These are phyloP conservation scores for Cheilosia soror DNA, from an alignment of 2,888 invertebrate species.

Conservation along the genomic window DNA sequence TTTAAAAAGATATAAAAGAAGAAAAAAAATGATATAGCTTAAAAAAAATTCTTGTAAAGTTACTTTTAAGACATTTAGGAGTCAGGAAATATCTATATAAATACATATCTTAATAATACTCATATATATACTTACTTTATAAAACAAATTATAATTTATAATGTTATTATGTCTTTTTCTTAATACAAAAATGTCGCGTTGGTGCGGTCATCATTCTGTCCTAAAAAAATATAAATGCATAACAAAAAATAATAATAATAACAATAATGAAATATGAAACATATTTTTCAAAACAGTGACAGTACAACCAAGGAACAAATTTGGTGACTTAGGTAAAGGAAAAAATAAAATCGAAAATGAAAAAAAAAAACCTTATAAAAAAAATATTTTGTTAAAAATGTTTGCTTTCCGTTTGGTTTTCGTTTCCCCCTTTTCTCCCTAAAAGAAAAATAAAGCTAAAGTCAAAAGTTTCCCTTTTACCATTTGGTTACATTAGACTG, in stretches of 20 bases:
- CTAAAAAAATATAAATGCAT: conserved; percentile 75
- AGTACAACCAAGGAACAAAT: conserved; percentile 88
- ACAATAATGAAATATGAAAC: conserved; percentile 55
- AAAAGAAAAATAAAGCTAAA: conserved; percentile 39
- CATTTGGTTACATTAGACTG: conserved; percentile 59
- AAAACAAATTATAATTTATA: conserved; percentile 61
- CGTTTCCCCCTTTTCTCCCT: conserved; percentile 31
- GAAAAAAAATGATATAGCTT: conserved; percentile 40
- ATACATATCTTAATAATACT: conserved; percentile 20
- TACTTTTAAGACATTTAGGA: conserved; percentile 63
- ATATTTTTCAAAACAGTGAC: conserved; percentile 85
- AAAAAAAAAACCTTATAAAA: conserved; percentile 44
- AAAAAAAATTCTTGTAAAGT: conserved; percentile 65
- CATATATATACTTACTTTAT: conserved; percentile 53
- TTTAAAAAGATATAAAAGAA: conserved; percentile 46
- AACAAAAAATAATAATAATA: conserved; percentile 69
- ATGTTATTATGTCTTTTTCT: conserved; percentile 65
- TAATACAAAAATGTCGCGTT: conserved; percentile 67
- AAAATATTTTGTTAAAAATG: conserved; percentile 48
- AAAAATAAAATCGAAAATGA: conserved; percentile 73
- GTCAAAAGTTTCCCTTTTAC: conserved; percentile 33
- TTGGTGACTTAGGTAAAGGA: conserved; percentile 89
- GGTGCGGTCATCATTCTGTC: conserved; percentile 68
- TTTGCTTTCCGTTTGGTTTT: conserved; percentile 64
- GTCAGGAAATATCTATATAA: conserved; percentile 46